Base-by-base conservation (phyloP, 2,113 vertebrate genomes). In the Stomatorhinus ivindoensis region DNA sequence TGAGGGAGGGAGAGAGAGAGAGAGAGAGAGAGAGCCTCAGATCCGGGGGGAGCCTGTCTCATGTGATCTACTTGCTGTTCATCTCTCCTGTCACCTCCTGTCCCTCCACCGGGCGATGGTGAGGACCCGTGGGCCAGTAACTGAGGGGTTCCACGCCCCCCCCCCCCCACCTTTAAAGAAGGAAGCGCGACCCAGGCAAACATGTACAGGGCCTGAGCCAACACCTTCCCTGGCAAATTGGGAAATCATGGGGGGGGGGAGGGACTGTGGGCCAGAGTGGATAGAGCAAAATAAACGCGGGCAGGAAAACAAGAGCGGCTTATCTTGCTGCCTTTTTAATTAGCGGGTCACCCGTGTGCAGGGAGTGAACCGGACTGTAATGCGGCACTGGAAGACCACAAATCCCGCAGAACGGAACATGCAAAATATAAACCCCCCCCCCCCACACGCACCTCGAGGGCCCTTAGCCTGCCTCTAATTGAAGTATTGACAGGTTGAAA, bases 401-500 rank as follows among this genome's bases (percentile, higher is more conserved):
- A 82, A 87, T 76, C 51, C 88, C 39, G 90, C 92, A 90, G 87
- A 91, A 91, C 91, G 93, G 94, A 92, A 92, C 92, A 93, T 93
- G 93, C 92, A 91, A 92, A 80, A 80, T 42, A 80, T 35, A 35
- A 89, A 80, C 92, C 91, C 91, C 90, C 93, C 92, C 91, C 91
- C 90, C 93, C 61, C 61, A 27, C 61, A 11, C 10, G 27, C 27
- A 69, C 93, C 92, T 94, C 89, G 4, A 88, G 93, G 94, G 94
- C 94, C 94, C 89, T 39, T 76, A 93, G 92, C 89, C 89, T 90
- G 93, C 92, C 91, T 90, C 92, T 96, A 95, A 97, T 92, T 96
- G 95, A 96, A 92, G 93, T 95, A 95, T 93, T 95, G 96, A 95
- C 21, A 2, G 92, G 90, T 96, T 95, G 94, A 96, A 96, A 95